A percentile compares a stretch with the other conserved stretches of the same genome.
Conservation (phyloP, 2,113 vertebrate species). For the Rhadina sibilatrix region DNA sequence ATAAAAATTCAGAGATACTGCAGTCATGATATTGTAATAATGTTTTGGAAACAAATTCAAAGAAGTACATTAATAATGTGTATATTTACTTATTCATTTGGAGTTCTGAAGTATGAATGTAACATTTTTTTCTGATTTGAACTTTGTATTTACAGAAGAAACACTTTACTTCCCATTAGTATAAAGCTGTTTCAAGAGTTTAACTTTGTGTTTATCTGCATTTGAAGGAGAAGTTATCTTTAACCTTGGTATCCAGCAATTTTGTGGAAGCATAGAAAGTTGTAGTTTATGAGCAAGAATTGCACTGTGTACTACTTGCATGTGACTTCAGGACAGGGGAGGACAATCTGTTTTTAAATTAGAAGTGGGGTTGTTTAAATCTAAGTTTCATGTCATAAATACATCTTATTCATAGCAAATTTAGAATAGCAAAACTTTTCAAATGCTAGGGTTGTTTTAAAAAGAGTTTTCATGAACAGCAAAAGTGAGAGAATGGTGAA, state of each 20-base stretch:
- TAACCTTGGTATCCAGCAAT: background rate
- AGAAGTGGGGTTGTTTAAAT: background rate
- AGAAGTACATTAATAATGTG: background rate
- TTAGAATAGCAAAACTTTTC: background rate
- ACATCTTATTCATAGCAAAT: background rate
- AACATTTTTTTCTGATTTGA: background rate
- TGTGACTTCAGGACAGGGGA: background rate
- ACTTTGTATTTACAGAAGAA: background rate
- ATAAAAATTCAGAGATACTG: background rate
- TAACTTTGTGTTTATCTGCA: background rate
- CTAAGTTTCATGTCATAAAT: background rate
- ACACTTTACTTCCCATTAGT: background rate
- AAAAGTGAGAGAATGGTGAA: rapidly evolving
- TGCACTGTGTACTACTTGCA: background rate
- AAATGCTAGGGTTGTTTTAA: background rate
- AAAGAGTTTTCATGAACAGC: background rate
- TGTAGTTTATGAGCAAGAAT: background rate
- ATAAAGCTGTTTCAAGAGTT: background rate
- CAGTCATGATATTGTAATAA: background rate
- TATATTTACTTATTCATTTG: background rate
- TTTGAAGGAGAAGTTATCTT: background rate
- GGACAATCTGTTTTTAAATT: background rate
- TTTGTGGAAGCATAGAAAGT: background rate
- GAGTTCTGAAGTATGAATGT: background rate
- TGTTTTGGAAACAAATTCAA: background rate